phyloP scores from a whole-genome alignment of 2,797 vertebrate species.

The Etheostoma nigrum region DNA sequence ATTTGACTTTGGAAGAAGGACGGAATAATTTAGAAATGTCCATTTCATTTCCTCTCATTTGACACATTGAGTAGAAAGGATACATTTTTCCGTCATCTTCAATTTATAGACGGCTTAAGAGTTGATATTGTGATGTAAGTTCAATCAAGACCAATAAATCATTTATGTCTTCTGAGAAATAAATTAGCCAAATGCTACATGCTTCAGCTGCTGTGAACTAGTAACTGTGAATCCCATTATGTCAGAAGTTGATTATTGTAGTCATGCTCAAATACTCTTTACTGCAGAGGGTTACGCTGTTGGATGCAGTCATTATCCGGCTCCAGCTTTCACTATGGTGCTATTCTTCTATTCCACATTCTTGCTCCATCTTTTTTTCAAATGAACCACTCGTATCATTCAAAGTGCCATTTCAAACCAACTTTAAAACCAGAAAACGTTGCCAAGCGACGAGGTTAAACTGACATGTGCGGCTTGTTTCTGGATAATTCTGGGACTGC shows the following conservation, averaged over 20 bases:
- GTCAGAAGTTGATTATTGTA: slow-evolving; percentile 35
- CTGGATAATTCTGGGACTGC: slow-evolving; percentile 38
- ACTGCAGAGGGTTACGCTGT: slow-evolving; percentile 1
- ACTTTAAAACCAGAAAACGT: slow-evolving; percentile 47
- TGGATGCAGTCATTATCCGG: slow-evolving; percentile 30
- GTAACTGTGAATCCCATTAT: slow-evolving; percentile 17
- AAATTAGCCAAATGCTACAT: slow-evolving; percentile 3
- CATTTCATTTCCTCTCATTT: slow-evolving; percentile 37
- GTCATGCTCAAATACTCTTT: slow-evolving; percentile 33
- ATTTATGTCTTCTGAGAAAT: not conserved
- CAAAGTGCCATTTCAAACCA: slow-evolving; percentile 52
- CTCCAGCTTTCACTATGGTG: slow-evolving; percentile 16
- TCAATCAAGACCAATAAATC: slow-evolving; percentile 6
- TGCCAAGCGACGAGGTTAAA: slow-evolving; percentile 73
- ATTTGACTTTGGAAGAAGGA: too few species aligned
- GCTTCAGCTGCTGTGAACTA: slow-evolving; percentile 2
- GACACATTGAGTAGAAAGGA: not conserved
- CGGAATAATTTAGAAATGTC: not conserved
- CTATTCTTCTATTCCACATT: slow-evolving; percentile 29
- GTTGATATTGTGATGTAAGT: not conserved
- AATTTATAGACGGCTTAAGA: not conserved
- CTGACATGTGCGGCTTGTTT: slow-evolving; percentile 44
- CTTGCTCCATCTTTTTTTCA: slow-evolving; percentile 35
- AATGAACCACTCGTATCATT: slow-evolving; percentile 34
- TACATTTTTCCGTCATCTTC: not conserved